These are phyloP conservation scores for Penaeus chinensis DNA, from an alignment of 1,140 invertebrate species.

Conservation along the genomic window DNA sequence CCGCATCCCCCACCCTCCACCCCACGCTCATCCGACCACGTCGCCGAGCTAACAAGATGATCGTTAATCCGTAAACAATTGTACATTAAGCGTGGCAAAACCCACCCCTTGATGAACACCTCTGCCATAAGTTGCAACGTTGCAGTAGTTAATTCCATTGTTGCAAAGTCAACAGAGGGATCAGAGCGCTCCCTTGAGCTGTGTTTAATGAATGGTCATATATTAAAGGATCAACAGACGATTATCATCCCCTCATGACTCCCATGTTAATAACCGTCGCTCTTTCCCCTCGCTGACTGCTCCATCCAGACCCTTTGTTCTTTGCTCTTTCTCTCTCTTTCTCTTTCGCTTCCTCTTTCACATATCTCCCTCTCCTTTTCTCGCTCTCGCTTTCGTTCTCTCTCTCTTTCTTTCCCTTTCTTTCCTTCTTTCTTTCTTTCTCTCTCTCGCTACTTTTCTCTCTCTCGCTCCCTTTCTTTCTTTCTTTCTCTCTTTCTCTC, in stretches of 20 bases:
- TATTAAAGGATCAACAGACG: constrained; percentile 47
- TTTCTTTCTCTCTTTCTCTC: neutral
- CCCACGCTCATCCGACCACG: neutral
- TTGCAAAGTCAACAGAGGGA: constrained; percentile 55
- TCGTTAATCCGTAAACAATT: neutral
- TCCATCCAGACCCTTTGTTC: neutral
- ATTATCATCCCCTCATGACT: constrained; percentile 31
- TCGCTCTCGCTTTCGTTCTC: neutral
- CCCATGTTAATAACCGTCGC: constrained; percentile 1
- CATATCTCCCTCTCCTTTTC: neutral
- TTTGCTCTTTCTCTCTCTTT: constrained; percentile 6
- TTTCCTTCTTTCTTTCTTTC: neutral
- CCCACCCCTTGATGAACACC: constrained; percentile 29
- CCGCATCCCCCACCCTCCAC: neutral
- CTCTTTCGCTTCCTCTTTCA: neutral
- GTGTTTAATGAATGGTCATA: constrained; percentile 46
- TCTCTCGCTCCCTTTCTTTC: neutral
- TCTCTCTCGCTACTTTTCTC: neutral
- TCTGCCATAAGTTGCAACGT: constrained; percentile 42
- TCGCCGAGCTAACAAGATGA: neutral
- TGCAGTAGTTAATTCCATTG: constrained; percentile 55
- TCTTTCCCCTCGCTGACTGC: neutral
- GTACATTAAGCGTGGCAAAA: constrained; percentile 16
- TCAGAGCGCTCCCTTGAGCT: constrained; percentile 33
- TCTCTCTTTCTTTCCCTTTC: neutral